A percentile compares a stretch with the other conserved stretches of the same genome.
These are phyloP conservation scores for Cistogaster globosa DNA, from an alignment of 2,888 invertebrate genomes.

Conservation along the genomic window DNA sequence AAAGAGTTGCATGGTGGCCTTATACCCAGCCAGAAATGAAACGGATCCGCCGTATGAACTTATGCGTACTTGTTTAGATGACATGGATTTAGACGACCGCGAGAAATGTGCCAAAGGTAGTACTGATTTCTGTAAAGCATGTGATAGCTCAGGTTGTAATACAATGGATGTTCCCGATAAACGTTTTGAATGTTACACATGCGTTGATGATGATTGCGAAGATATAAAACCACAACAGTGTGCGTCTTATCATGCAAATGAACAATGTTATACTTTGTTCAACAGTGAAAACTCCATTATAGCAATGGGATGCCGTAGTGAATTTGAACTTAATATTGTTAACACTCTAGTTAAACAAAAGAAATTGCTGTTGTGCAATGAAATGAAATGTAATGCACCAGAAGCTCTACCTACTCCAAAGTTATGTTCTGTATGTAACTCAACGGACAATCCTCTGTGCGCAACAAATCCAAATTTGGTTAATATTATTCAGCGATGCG, in stretches of 20 bases:
- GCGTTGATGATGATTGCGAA: slow-evolving; percentile 74
- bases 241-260: slow-evolving; percentile 74
- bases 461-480: slow-evolving; percentile 79
- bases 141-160: slow-evolving; percentile 76
- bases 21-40: slow-evolving; percentile 77
- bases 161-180: slow-evolving; percentile 71
- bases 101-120: slow-evolving; percentile 73
- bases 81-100: slow-evolving; percentile 76
- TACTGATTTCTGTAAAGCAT: slow-evolving; percentile 74
- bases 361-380: slow-evolving; percentile 76
- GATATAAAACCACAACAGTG: slow-evolving; percentile 71
- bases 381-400: slow-evolving; percentile 76
- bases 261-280: slow-evolving; percentile 78
- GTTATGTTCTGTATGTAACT: slow-evolving; percentile 77
- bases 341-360: slow-evolving; percentile 75
- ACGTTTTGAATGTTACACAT: slow-evolving; percentile 77
- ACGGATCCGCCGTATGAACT: slow-evolving; percentile 76
- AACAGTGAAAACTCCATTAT: slow-evolving; percentile 71
- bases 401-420: slow-evolving; percentile 70
- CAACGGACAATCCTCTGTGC: slow-evolving; percentile 75
- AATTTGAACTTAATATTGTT: slow-evolving; percentile 74
- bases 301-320: slow-evolving; percentile 80
- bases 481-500: slow-evolving; percentile 71
- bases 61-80: slow-evolving; percentile 79
- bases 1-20: slow-evolving; percentile 77